These are phyloP conservation scores for Cryptocephalus moraei DNA, from an alignment of 2,888 invertebrate species.

Conservation along the genomic window DNA sequence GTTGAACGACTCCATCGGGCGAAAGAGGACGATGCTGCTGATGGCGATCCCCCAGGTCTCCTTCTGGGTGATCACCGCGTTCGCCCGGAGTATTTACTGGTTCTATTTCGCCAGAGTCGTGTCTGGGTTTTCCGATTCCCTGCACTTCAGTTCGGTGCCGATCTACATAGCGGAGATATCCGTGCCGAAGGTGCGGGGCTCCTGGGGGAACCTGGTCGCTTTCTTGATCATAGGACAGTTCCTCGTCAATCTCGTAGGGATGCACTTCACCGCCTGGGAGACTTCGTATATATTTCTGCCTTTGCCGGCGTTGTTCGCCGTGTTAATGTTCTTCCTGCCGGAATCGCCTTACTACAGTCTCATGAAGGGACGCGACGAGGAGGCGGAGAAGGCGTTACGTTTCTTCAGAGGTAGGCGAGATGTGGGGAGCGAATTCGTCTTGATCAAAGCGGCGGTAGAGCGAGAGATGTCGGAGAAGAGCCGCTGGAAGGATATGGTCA, in stretches of 20 bases:
- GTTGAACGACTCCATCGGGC: slow-evolving; percentile 24
- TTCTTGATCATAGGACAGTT: slow-evolving; percentile 23
- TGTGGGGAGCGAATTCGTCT: slow-evolving; percentile 16
- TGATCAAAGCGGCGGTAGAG: slow-evolving; percentile 16
- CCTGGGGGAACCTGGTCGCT: slow-evolving; percentile 20
- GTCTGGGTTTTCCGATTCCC: slow-evolving; percentile 23
- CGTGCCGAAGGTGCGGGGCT: slow-evolving; percentile 24
- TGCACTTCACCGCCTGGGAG: slow-evolving; percentile 24
- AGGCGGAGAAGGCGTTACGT: slow-evolving; percentile 17
- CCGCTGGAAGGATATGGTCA: slow-evolving; percentile 22
- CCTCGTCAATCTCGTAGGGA: slow-evolving; percentile 38
- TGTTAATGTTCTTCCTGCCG: slow-evolving; percentile 50
- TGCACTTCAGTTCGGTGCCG: slow-evolving; percentile 21
- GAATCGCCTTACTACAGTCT: slow-evolving; percentile 36
- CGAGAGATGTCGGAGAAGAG: slow-evolving; percentile 24
- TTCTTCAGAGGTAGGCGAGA: slow-evolving; percentile 14
- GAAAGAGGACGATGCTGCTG: slow-evolving; percentile 23
- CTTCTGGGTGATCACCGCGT: slow-evolving; percentile 19
- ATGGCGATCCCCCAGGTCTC: slow-evolving; percentile 23
- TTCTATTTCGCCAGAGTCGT: slow-evolving; percentile 26
- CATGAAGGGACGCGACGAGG: slow-evolving; percentile 14
- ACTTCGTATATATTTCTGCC: slow-evolving; percentile 19
- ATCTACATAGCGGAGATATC: slow-evolving; percentile 28
- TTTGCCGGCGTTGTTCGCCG: slow-evolving; percentile 34
- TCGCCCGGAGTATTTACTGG: slow-evolving; percentile 20